phyloP scores from a whole-genome alignment of 2,797 vertebrate species.

The Aldrovandia affinis region DNA sequence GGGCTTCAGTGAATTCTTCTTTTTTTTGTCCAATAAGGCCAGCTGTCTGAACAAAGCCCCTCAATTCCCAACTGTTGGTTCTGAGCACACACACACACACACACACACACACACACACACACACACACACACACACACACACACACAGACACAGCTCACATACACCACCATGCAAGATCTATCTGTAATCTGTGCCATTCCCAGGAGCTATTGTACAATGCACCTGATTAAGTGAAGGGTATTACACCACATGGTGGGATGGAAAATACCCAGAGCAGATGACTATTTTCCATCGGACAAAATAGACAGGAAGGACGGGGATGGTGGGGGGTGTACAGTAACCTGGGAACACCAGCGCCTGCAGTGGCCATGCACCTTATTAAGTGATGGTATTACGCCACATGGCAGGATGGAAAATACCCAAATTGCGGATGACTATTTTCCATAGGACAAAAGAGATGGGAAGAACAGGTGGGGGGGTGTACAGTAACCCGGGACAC shows the following conservation, averaged over 20 bases:
- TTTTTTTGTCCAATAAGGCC: conserved; percentile 11
- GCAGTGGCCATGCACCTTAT: not conserved
- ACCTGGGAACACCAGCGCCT: not conserved
- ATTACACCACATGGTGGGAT: not conserved
- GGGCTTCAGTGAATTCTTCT: not conserved
- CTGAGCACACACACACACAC: not conserved
- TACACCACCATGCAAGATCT: too few relatives aligned
- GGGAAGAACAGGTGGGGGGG: not conserved
- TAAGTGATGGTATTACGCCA: conserved; percentile 1
- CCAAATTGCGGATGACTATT: not conserved
- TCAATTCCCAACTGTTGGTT: conserved; percentile 13
- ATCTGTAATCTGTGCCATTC: not conserved
- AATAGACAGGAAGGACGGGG: not conserved
- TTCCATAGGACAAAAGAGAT: not conserved
- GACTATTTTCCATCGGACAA: not conserved
- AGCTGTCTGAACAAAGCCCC: conserved; percentile 3
- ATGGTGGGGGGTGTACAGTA: not conserved
- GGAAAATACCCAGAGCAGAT: not conserved
- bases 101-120: not conserved
- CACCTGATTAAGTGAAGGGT: conserved; percentile 2
- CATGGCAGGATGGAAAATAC: not conserved
- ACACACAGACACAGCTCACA: not conserved
- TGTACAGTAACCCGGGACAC: not conserved
- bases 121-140: not conserved
- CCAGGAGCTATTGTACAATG: not conserved